A percentile compares a stretch with the other conserved stretches of the same genome.
phyloP scores from a whole-genome alignment of 1,140 invertebrate species.

The Globodera rostochiensis region DNA sequence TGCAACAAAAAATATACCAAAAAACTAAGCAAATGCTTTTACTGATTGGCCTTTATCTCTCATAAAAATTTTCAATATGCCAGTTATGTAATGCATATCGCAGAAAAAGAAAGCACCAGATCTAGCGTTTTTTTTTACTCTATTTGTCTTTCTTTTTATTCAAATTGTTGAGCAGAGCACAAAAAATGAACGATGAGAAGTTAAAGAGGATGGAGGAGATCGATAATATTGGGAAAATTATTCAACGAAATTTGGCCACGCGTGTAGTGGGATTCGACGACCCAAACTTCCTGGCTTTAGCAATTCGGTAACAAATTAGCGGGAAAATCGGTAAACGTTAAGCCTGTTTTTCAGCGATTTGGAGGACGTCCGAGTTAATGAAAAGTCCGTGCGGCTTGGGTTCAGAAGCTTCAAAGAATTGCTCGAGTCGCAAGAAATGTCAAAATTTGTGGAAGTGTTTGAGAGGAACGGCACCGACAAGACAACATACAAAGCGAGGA shows the following conservation, averaged over 20 bases:
- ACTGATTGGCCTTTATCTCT: too few species aligned
- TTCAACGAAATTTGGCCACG: background rate
- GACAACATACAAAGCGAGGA: background rate
- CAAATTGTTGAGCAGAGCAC: background rate
- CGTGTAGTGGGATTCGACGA: background rate
- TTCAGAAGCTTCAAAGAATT: background rate
- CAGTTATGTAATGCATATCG: too few species aligned
- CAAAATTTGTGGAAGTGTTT: background rate
- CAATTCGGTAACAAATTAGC: background rate
- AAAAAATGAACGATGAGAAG: background rate
- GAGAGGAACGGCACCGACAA: background rate
- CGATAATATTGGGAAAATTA: background rate
- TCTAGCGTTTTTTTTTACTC: too few species aligned
- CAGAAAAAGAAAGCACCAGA: too few species aligned
- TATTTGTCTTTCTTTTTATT: too few species aligned
- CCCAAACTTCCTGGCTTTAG: background rate
- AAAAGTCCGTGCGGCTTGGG: background rate
- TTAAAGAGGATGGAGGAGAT: background rate
- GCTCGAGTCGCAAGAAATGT: background rate
- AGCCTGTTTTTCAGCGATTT: background rate
- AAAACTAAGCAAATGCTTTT: too few species aligned
- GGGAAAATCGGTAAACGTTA: background rate
- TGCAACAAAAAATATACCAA: too few species aligned
- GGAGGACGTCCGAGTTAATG: background rate
- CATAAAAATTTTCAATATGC: too few species aligned